Evolutionary conservation across 2,888 invertebrate genomes (phyloP), one percentile per base, ranked within the genome.

Genomic region (Tetheella fluctuosa): DNA sequence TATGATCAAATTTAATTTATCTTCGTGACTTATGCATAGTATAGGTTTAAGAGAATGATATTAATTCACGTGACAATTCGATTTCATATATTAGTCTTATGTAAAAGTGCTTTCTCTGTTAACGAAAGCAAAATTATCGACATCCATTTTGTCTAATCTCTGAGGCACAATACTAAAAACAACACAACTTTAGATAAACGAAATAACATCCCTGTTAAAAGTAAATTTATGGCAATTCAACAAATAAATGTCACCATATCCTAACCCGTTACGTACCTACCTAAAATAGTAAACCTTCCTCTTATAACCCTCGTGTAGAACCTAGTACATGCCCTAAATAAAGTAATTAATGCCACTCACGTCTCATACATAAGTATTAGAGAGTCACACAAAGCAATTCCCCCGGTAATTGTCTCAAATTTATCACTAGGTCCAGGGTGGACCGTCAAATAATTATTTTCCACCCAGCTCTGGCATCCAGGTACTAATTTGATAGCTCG

Each of bases 301-400:
- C 15, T 37, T 37, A 37, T 4, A 39, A 39, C 39, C 39, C 39
- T 39, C 39, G n/a, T n/a, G n/a, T n/a, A 39, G 0, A 39, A 39
- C 39, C 39, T 39, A 39, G 39, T 39, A n/a, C 37, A 67, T 63
- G 63, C 60, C 62, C 59, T 58, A 70, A 70, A 69, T 60, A 58
- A 62, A 66, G 63, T 69, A 71, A 73, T 67, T 62, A 71, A 79
- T 79, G 70, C 78, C 64, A 58, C 63, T 67, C 74, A 78, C 81
- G 81, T 72, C 61, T 59, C 60, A 72, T 72, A 73, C 76, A 76
- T 79, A 81, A 76, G 81, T 79, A 79, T 77, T 69, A 69, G 71
- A 74, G 67, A 48, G 48, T 67, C 66, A 63, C 67, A 58, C 62
- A 54, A 70, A 72, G 72, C 70, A 74, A 74, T 80, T 80, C 69